These are phyloP conservation scores for Myiotriccus ornatus DNA, from an alignment of 2,797 vertebrate species.

Conservation along the genomic window DNA sequence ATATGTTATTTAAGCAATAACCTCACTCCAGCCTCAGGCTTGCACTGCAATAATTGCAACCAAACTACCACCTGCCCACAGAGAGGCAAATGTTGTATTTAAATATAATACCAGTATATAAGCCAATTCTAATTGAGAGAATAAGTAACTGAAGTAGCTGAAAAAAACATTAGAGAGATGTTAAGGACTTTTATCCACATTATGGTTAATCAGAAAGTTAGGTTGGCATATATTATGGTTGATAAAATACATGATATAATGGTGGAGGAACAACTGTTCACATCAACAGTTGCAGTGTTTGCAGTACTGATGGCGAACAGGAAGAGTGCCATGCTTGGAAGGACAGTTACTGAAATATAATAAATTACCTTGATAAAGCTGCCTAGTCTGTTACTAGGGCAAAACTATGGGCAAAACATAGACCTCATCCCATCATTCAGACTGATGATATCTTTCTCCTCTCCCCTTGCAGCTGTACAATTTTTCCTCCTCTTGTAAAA, in stretches of 20 bases:
- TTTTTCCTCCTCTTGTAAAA: neutral
- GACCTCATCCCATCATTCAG: neutral
- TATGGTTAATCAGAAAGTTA: neutral
- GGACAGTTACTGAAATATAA: neutral
- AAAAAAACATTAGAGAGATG: neutral
- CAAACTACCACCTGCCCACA: neutral
- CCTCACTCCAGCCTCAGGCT: neutral
- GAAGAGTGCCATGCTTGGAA: neutral
- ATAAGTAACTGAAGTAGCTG: neutral
- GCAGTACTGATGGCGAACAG: neutral
- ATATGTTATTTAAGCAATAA: conserved; percentile 4
- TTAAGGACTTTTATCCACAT: neutral
- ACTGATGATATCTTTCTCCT: neutral
- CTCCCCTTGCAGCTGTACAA: neutral
- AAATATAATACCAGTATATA: neutral
- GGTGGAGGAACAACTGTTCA: neutral
- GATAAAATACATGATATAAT: neutral
- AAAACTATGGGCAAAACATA: neutral
- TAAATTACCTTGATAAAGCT: neutral
- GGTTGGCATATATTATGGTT: neutral
- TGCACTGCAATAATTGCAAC: neutral
- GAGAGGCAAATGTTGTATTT: neutral
- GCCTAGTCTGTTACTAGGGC: no score
- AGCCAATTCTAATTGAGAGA: neutral
- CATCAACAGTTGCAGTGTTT: neutral